phyloP scores from a whole-genome alignment of 2,797 vertebrate genomes.

The Champsocephalus esox region DNA sequence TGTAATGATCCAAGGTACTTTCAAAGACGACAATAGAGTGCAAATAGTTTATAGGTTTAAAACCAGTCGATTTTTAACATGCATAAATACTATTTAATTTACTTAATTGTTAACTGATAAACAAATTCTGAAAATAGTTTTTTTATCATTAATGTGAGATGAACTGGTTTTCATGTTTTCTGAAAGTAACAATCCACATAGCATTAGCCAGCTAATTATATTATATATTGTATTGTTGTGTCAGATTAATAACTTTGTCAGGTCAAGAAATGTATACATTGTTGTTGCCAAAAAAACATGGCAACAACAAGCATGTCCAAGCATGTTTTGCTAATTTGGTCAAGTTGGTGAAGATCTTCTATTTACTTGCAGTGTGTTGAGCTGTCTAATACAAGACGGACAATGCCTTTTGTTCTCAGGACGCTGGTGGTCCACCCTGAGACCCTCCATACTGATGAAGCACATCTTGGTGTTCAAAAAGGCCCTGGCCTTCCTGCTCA shows the following conservation, averaged over 20 bases:
- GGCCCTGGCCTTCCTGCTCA: conserved; percentile 73
- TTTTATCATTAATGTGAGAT: neutral
- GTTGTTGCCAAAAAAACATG: neutral
- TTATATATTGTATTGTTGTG: too few relatives aligned
- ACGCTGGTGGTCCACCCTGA: conserved; percentile 71
- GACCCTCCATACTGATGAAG: conserved; percentile 59
- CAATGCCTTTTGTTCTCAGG: conserved; percentile 50
- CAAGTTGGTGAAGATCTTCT: too few relatives aligned
- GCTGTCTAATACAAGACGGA: too few relatives aligned
- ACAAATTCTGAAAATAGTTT: neutral
- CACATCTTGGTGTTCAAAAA: conserved; percentile 79
- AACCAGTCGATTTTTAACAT: neutral
- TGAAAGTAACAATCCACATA: too few relatives aligned
- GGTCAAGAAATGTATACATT: too few relatives aligned
- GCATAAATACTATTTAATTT: neutral
- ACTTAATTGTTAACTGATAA: neutral
- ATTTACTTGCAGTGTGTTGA: too few relatives aligned
- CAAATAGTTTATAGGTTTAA: neutral
- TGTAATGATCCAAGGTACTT: neutral
- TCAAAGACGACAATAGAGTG: neutral
- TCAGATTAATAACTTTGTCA: too few relatives aligned
- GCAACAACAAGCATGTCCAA: too few relatives aligned
- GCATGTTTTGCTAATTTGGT: too few relatives aligned
- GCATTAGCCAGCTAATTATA: too few relatives aligned
- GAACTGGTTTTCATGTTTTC: too few relatives aligned